Evolutionary conservation across 2,888 invertebrate species (phyloP).

Genomic region (Baronia brevicornis): DNA sequence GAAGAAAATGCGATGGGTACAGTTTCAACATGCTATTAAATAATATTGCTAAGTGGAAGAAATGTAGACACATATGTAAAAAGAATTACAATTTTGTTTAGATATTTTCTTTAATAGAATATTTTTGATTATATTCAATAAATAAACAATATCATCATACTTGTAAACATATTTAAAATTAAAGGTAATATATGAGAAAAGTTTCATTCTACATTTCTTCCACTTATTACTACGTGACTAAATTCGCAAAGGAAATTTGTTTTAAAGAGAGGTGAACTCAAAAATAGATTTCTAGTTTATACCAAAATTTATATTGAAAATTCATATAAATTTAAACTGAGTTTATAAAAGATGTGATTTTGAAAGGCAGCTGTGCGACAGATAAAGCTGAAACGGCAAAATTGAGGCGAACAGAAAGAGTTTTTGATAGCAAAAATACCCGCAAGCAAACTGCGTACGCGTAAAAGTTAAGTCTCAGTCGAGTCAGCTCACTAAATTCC

Average conservation of each 20-base stretch:
- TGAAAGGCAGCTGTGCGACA: slow-evolving; percentile 11
- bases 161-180: too few species aligned
- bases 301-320: not conserved
- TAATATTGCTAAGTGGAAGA: slow-evolving; percentile 12
- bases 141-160: too few species aligned
- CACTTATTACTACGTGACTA: slow-evolving; percentile 4
- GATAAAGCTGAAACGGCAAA: slow-evolving; percentile 5
- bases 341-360: slow-evolving; percentile 4
- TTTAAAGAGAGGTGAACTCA: slow-evolving; percentile 2
- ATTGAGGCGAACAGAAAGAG: too few species aligned
- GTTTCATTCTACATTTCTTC: slow-evolving; percentile 5
- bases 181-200: not conserved
- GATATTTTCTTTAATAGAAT: too few species aligned
- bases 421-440: too few species aligned
- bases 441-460: too few species aligned
- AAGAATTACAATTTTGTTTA: too few species aligned
- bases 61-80: too few species aligned
- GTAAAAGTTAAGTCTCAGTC: too few species aligned
- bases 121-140: too few species aligned
- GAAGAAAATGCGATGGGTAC: slow-evolving; percentile 38
- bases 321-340: slow-evolving; percentile 16
- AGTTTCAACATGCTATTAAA: slow-evolving; percentile 14
- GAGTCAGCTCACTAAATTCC: too few species aligned
- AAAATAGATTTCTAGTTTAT: slow-evolving; percentile 8
- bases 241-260: slow-evolving; percentile 10